Conservation (phyloP, 2,113 vertebrate genomes). For the Tachysurus vachellii region DNA sequence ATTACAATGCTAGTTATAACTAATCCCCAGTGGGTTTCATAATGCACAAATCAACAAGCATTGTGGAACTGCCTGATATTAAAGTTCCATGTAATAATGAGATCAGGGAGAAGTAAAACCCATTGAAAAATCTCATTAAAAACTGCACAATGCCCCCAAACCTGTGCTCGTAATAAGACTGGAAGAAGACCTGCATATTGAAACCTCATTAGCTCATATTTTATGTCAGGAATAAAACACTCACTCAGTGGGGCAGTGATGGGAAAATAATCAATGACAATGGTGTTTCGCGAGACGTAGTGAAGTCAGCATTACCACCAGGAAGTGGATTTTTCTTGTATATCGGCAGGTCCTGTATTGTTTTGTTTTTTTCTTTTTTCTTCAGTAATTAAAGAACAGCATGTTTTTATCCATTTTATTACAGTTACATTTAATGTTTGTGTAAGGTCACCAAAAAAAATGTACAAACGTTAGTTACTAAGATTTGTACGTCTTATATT, state of each 20-base stretch:
- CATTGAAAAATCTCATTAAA: not conserved
- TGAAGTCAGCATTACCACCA: not conserved
- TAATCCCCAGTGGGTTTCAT: not conserved
- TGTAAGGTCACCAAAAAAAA: not conserved
- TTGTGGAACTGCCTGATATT: not conserved
- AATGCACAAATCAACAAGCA: not conserved
- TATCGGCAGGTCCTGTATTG: not conserved
- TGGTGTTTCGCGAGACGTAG: not conserved
- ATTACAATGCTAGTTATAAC: not conserved
- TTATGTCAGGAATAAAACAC: not conserved
- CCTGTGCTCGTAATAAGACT: not conserved
- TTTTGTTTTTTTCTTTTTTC: too few relatives aligned
- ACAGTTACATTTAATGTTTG: not conserved
- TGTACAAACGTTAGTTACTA: not conserved
- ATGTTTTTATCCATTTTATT: not conserved
- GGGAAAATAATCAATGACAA: not conserved
- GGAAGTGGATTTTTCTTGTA: not conserved
- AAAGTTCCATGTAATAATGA: not conserved
- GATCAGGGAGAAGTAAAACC: not conserved
- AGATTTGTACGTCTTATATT: not conserved
- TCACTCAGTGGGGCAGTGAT: not conserved
- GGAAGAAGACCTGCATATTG: not conserved
- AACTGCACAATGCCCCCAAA: not conserved
- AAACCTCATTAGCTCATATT: not conserved
- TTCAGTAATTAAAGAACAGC: not conserved